Conservation (phyloP, 1,140 invertebrate genomes). For the Macrobrachium nipponense region DNA sequence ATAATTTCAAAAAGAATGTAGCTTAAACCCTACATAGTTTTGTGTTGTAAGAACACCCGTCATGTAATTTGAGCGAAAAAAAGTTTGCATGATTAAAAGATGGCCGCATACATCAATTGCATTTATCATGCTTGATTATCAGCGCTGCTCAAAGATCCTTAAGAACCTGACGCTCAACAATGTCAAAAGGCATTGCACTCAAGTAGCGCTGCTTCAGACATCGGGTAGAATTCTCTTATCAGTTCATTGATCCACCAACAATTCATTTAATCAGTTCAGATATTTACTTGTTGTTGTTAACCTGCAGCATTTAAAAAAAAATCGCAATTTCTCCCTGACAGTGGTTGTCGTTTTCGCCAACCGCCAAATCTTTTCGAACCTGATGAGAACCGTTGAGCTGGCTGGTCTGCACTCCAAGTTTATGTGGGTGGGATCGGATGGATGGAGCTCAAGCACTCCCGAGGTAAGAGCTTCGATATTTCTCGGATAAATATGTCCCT, state of each 20-base stretch:
- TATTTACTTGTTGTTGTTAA: neutral
- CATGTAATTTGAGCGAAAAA: too few relatives aligned
- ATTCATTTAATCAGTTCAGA: neutral
- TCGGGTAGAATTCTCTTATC: too few relatives aligned
- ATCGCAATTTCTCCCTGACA: slow-evolving; percentile 62
- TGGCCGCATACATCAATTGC: too few relatives aligned
- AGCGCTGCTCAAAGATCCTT: too few relatives aligned
- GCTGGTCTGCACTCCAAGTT: slow-evolving; percentile 65
- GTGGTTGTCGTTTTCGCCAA: slow-evolving; percentile 74
- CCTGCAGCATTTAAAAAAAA: neutral
- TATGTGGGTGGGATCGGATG: slow-evolving; percentile 71
- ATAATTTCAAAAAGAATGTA: too few relatives aligned
- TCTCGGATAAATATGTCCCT: neutral
- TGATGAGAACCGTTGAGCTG: slow-evolving; percentile 70
- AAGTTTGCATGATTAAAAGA: too few relatives aligned
- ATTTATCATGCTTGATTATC: too few relatives aligned
- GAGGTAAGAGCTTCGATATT: slow-evolving; percentile 55
- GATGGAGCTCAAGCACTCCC: slow-evolving; percentile 67
- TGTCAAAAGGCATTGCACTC: too few relatives aligned
- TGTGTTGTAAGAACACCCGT: too few relatives aligned
- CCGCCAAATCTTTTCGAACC: slow-evolving; percentile 69
- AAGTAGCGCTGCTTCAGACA: too few relatives aligned
- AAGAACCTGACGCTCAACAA: too few relatives aligned
- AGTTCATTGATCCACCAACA: neutral
- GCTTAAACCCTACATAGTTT: too few relatives aligned